These are phyloP conservation scores for Syndactyla subalaris DNA, from an alignment of 2,797 vertebrate species.

Conservation along the genomic window DNA sequence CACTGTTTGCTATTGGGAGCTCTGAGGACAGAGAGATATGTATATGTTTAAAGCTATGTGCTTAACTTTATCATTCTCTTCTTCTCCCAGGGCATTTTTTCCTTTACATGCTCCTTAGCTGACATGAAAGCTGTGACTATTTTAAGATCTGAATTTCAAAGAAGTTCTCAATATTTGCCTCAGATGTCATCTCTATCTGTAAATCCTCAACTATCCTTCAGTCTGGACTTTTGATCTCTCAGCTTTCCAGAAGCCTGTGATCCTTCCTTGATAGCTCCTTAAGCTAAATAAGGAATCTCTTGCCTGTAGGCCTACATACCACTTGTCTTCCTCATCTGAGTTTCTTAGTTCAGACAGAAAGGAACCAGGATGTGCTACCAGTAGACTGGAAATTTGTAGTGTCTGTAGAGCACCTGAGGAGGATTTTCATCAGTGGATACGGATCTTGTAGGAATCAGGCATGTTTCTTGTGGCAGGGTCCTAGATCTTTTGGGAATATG, in stretches of 20 bases:
- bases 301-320: not conserved
- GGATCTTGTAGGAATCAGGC: not conserved
- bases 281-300: not conserved
- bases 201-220: slow-evolving; percentile 9
- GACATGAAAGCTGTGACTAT: slow-evolving; percentile 38
- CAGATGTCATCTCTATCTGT: slow-evolving; percentile 4
- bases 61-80: not conserved
- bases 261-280: not conserved
- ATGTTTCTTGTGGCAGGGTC: not conserved
- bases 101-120: not conserved
- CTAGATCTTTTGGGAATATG: not conserved
- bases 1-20: not conserved
- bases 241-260: not conserved
- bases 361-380: not conserved
- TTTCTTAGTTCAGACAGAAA: not conserved
- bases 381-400: not conserved
- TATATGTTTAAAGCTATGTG: not conserved
- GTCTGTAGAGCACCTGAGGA: not conserved
- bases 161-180: slow-evolving; percentile 1
- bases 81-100: not conserved
- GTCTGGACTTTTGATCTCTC: not conserved
- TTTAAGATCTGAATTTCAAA: slow-evolving; percentile 52
- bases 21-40: not conserved
- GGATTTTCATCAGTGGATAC: not conserved
- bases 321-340: not conserved